Evolutionary conservation across 1,140 invertebrate species (phyloP), one percentile per base, ranked within the genome.

Genomic region (Aphelinus atriplicis): DNA sequence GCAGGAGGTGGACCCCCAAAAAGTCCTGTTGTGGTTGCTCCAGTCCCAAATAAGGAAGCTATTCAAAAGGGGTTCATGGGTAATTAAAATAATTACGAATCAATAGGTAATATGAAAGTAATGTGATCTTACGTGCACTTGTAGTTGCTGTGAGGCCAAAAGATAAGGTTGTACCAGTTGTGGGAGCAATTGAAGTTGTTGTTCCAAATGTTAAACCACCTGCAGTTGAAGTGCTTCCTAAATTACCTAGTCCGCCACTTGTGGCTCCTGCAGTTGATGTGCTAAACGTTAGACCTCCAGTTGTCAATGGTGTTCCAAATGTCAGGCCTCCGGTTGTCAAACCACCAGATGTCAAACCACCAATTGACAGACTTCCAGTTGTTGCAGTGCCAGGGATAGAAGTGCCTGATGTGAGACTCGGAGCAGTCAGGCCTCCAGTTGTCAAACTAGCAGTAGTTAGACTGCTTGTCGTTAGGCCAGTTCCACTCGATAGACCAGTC

Each of bases 1-100:
- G 82, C 76, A 67, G 71, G 53, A 78, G 86, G 63, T 83, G 85
- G 86, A 43, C 83, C 79, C 58, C 85, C 86, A 78, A 89, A 87
- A 57, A 89, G 82, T 62, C 80, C 77, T 51, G 80, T 79, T 51
- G 74, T 77, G 51, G 58, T 70, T 47, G 80, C 75, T 48, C 81
- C 81, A 26, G 26, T 26, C 26, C 26, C 26, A 71, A 86, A 86
- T 47, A 87, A 69, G 26, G 83, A 80, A 5, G 84, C 86, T 88
- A 64, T 5, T 26, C 26, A 26, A 26, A 26, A 26, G 76, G 63
- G 80, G 9, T 4, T 53, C 51, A 74, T 61, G 66, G 77, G 68
- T 79, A 77, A 47, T 79, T 7, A 78, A 70, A 48, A 79, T 78
- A 10, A 81, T 55, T 80, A 79, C 46, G 48, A 64, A 68, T 46